These are phyloP conservation scores for Drosophila setosimentum DNA, from an alignment of 2,888 invertebrate genomes.

Conservation along the genomic window DNA sequence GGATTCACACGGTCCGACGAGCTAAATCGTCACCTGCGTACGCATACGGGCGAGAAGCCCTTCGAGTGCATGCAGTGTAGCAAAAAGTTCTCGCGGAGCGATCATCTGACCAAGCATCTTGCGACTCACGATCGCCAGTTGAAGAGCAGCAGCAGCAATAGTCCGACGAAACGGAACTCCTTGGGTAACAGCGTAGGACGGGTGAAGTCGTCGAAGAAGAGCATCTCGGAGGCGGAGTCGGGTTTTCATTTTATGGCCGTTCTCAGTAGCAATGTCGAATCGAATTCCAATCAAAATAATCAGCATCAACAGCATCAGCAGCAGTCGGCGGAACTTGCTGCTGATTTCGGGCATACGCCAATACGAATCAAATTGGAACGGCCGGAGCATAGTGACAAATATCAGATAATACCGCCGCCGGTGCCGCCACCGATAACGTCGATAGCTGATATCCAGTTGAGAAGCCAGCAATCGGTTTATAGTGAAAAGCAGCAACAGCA, in stretches of 20 bases:
- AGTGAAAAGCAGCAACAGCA: conserved; percentile 46
- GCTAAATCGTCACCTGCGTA: conserved; percentile 82
- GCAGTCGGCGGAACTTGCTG: conserved; percentile 20
- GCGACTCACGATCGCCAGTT: conserved; percentile 81
- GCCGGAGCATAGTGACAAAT: conserved; percentile 69
- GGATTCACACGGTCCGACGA: conserved; percentile 84
- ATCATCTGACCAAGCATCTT: conserved; percentile 83
- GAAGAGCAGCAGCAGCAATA: conserved; percentile 57
- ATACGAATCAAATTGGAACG: conserved; percentile 76
- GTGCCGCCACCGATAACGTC: conserved; percentile 9
- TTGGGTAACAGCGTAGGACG: conserved; percentile 27
- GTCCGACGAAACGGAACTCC: conserved; percentile 29
- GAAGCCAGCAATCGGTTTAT: conserved; percentile 41
- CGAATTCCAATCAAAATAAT: conserved; percentile 36
- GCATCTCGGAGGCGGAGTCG: conserved; percentile 48
- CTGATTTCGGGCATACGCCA: conserved; percentile 54
- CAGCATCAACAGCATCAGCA: conserved; percentile 47
- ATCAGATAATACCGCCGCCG: conserved; percentile 58
- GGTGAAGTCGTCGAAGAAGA: conserved; percentile 51
- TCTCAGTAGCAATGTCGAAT: conserved; percentile 45
- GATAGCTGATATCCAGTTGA: conserved; percentile 48
- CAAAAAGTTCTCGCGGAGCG: conserved; percentile 83
- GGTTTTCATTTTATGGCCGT: conserved; percentile 77
- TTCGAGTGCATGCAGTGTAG: conserved; percentile 82
- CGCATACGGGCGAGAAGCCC: conserved; percentile 83